Evolutionary conservation across 2,113 vertebrate species (phyloP).

Genomic region (Athene cunicularia): DNA sequence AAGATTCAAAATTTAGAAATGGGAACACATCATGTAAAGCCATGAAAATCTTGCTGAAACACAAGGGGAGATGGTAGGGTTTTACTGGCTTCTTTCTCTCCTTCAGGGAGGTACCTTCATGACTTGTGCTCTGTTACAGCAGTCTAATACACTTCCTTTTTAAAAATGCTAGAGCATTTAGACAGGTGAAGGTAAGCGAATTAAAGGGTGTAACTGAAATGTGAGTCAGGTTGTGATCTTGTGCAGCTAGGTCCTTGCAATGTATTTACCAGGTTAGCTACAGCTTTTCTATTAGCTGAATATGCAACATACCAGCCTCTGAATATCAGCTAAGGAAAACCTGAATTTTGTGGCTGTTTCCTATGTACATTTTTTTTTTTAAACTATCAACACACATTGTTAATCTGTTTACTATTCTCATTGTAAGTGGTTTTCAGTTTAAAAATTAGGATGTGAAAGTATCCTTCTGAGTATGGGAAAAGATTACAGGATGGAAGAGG

Average conservation of each 20-base stretch:
- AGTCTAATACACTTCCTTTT: background rate
- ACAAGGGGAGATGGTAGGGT: background rate
- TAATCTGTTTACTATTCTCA: background rate
- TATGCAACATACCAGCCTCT: background rate
- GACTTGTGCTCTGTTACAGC: background rate
- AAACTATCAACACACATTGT: background rate
- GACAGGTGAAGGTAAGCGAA: background rate
- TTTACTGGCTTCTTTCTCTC: background rate
- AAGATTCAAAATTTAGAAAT: background rate
- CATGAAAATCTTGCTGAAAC: background rate
- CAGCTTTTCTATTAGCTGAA: background rate
- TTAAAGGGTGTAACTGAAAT: background rate
- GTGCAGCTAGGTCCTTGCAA: background rate
- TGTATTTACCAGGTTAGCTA: background rate
- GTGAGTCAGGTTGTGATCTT: background rate
- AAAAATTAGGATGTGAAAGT: background rate
- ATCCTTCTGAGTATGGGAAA: background rate
- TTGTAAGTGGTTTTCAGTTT: background rate
- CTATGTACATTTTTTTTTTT: background rate
- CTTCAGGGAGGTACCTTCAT: background rate
- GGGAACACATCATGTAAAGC: fast-evolving
- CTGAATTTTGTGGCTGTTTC: background rate
- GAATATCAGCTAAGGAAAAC: background rate
- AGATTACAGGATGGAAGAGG: background rate
- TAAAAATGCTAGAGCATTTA: background rate